Evolutionary conservation across 2,113 vertebrate species (phyloP).

Genomic region (Lampris incognitus): DNA sequence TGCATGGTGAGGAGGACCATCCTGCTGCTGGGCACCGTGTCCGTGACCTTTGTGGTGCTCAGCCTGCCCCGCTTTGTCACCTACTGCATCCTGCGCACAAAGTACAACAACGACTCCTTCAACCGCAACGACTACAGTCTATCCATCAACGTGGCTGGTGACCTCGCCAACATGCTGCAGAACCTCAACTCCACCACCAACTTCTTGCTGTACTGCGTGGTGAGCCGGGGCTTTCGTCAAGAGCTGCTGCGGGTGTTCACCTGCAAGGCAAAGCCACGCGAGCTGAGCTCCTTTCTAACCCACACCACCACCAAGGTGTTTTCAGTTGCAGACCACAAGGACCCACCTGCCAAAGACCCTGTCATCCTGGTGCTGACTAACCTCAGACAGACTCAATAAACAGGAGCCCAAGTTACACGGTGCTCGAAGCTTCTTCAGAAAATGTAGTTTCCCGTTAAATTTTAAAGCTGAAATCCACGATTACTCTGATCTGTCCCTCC

Average conservation of each 20-base stretch:
- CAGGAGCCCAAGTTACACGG: background rate
- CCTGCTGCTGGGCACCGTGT: slow-evolving; percentile 78
- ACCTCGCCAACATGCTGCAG: slow-evolving; percentile 85
- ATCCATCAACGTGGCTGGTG: slow-evolving; percentile 77
- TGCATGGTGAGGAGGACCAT: slow-evolving; percentile 74
- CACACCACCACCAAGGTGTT: slow-evolving; percentile 79
- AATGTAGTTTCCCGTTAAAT: too few species aligned
- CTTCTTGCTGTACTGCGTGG: slow-evolving; percentile 84
- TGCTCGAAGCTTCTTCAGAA: too few species aligned
- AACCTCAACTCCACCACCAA: slow-evolving; percentile 85
- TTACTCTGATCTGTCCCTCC: too few species aligned
- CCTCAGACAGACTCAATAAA: slow-evolving; percentile 44
- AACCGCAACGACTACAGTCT: slow-evolving; percentile 79
- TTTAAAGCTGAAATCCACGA: too few species aligned
- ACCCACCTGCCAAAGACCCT: background rate
- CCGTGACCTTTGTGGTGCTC: slow-evolving; percentile 76
- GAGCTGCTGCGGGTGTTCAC: slow-evolving; percentile 69
- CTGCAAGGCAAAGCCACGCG: slow-evolving; percentile 41
- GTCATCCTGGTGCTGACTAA: slow-evolving; percentile 65
- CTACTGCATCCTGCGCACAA: slow-evolving; percentile 83
- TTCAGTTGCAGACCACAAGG: slow-evolving; percentile 56
- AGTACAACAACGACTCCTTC: slow-evolving; percentile 74
- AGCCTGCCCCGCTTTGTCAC: slow-evolving; percentile 83
- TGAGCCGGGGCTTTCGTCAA: slow-evolving; percentile 76
- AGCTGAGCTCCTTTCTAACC: slow-evolving; percentile 57